Base-by-base conservation (phyloP, 2,888 invertebrate genomes). In the Argyresthia albistria region DNA sequence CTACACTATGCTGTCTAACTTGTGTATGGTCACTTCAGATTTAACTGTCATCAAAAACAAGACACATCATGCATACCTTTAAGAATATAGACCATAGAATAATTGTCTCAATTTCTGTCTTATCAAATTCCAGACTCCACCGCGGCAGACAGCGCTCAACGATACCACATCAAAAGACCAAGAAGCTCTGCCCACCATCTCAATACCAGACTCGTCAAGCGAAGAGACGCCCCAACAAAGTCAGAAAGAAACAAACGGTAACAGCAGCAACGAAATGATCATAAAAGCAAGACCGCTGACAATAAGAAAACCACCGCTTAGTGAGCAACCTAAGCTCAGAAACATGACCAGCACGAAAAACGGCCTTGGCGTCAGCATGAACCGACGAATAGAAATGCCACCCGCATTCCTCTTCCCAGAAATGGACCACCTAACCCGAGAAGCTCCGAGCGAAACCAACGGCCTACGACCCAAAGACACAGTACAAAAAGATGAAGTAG, bases 221-320 rank as follows among this genome's bases (percentile, higher is more conserved):
- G 83, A 84, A 55, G 74, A 68, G 53, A 82, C 83, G 45, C 54
- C 58, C 15, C 68, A 62, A 45, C 68, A 66, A 55, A 73, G 61
- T 55, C 76, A 84, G 70, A 80, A 89, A 78, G 82, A 89, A 65
- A 77, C 83, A 0, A 80, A 80, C 53, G 79, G 78, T 43, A 77
- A 63, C 35, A 70, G 64, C 59, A 73, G 66, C 60, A 81, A 70
- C 55, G 87, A 87, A 54, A 80, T 80, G 88, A 84, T 81, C 54
- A 80, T 96, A 59, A 96, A 96, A 82, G 95, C 96, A 0, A 93
- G 94, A 60, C 95, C 95, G 0, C 74, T 96, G 56, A 95, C 95
- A 47, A 92, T 95, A 58, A 92, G 95, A 76, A 96, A 96, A 73
- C 93, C 93, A 62, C 93, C 93, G n/a, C 76, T 94, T 46, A 91